Percentiles rank a stretch among this genome's conserved stretches.
Conservation (phyloP, 2,888 invertebrate species). For the Sympetrum striolatum region DNA sequence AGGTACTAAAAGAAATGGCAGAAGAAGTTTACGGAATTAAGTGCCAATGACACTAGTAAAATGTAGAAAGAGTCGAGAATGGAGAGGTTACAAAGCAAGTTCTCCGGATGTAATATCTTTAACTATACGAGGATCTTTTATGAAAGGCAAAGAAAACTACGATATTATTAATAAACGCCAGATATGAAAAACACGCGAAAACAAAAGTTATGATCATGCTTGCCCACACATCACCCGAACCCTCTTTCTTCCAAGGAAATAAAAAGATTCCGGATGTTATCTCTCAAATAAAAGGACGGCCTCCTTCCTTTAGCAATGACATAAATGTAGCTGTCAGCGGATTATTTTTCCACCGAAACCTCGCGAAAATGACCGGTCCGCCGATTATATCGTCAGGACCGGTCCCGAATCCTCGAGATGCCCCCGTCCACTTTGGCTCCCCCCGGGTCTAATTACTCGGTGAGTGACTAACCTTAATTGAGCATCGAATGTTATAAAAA, state of each 20-base stretch:
- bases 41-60: no score
- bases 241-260: not conserved
- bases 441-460: not conserved
- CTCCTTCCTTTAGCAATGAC: not conserved
- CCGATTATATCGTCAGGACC: not conserved
- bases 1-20: no score
- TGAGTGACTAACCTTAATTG: constrained; percentile 33
- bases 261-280: not conserved
- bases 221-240: no score
- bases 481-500: constrained; percentile 18
- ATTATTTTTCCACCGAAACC: not conserved
- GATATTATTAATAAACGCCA: no score
- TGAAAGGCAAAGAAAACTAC: no score
- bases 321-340: not conserved
- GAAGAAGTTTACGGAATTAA: no score
- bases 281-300: not conserved
- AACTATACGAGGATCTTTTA: no score
- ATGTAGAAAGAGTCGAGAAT: no score
- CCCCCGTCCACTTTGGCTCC: not conserved
- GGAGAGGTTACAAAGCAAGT: no score
- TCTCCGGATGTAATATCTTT: no score
- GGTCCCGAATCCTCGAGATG: not conserved
- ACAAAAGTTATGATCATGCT: no score
- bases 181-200: no score
- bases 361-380: not conserved